These are phyloP conservation scores for Patiria pectinifera DNA, from an alignment of 53 echinoderm and acorn worm species.

Conservation along the genomic window DNA sequence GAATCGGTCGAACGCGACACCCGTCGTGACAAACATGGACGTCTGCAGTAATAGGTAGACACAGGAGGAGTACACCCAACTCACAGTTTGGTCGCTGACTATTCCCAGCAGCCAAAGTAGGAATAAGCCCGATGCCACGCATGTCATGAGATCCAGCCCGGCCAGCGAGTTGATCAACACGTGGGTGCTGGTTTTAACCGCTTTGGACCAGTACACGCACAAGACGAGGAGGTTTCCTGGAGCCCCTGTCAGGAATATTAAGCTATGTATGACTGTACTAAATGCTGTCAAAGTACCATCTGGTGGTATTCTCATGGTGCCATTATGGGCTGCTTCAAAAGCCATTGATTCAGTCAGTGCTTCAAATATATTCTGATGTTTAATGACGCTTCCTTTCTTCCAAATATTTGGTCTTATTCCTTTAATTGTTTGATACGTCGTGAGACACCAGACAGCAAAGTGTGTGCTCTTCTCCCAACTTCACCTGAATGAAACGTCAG, in stretches of 20 bases:
- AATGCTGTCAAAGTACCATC: background rate
- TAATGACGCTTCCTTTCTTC: too few relatives aligned
- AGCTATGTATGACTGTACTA: background rate
- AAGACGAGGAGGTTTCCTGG: slow-evolving; percentile 29
- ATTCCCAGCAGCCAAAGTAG: background rate
- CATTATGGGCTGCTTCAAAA: background rate
- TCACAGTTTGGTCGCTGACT: background rate
- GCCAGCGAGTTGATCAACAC: slow-evolving; percentile 36
- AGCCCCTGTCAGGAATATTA: slow-evolving; percentile 5
- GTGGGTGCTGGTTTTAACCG: slow-evolving; percentile 24
- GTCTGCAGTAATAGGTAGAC: background rate
- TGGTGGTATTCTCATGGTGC: background rate
- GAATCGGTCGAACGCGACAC: slow-evolving; percentile 21
- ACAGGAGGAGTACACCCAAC: background rate
- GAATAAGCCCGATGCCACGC: background rate
- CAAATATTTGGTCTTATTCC: too few relatives aligned
- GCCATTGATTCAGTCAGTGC: too few relatives aligned
- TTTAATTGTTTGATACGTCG: too few relatives aligned
- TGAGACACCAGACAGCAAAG: too few relatives aligned
- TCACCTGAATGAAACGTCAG: too few relatives aligned
- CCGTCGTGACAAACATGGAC: background rate
- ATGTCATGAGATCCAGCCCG: background rate
- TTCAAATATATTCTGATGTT: too few relatives aligned
- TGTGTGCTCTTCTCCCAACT: too few relatives aligned
- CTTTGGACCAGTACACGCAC: slow-evolving; percentile 32